A percentile compares a stretch with the other conserved stretches of the same genome.
phyloP scores from a whole-genome alignment of 2,113 vertebrate genomes.

The Quiscalus mexicanus region DNA sequence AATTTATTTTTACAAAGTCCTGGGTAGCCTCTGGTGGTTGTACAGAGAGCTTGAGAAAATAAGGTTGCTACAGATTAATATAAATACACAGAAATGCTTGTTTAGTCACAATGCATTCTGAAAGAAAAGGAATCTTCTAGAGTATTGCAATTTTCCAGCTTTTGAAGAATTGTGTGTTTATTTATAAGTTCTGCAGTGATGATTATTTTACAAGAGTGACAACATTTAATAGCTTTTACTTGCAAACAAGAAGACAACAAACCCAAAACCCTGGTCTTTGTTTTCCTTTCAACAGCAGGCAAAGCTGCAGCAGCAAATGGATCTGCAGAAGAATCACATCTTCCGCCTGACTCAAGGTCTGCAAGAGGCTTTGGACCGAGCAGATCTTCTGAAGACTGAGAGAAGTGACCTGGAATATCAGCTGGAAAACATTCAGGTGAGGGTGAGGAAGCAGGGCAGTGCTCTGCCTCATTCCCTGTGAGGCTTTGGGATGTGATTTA shows the following conservation, averaged over 20 bases:
- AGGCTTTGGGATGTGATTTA: not conserved
- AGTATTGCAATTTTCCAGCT: not conserved
- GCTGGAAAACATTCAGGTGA: slow-evolving; percentile 98
- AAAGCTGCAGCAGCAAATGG: slow-evolving; percentile 98
- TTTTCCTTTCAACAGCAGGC: slow-evolving; percentile 83
- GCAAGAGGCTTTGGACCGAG: slow-evolving; percentile 94
- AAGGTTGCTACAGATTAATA: not conserved
- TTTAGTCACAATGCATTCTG: not conserved
- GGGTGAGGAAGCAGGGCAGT: not conserved
- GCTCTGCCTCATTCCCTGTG: not conserved
- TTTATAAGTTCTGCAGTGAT: not conserved
- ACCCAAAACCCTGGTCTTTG: not conserved
- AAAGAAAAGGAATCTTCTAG: not conserved
- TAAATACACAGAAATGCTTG: not conserved
- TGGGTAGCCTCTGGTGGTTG: not conserved
- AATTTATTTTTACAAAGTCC: not conserved
- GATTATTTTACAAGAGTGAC: not conserved
- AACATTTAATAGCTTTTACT: not conserved
- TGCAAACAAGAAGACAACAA: not conserved
- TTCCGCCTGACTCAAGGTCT: slow-evolving; percentile 97
- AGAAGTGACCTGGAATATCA: slow-evolving; percentile 97
- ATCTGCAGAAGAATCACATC: slow-evolving; percentile 96
- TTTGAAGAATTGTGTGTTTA: not conserved
- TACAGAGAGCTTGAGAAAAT: not conserved
- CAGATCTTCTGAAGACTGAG: slow-evolving; percentile 95